Conservation (phyloP, 2,888 invertebrate genomes). For the Acleris emargana region DNA sequence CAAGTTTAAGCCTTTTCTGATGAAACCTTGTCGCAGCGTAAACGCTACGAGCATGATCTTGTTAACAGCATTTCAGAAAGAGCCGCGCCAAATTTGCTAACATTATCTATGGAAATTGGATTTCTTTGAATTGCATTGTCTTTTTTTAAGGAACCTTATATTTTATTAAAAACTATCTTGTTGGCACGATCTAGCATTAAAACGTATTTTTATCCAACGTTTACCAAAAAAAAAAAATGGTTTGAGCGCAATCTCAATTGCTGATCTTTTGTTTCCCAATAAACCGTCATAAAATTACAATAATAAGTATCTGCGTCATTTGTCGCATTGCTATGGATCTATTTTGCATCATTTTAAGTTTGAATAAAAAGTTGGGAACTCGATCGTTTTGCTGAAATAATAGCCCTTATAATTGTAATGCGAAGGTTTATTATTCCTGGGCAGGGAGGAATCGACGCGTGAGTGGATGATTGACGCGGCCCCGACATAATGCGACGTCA, state of each 20-base stretch:
- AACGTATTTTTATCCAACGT: conserved; percentile 7
- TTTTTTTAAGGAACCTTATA: not conserved
- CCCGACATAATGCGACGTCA: conserved; percentile 24
- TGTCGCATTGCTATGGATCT: conserved; percentile 68
- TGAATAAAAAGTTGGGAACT: conserved; percentile 34
- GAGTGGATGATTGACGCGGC: conserved; percentile 25
- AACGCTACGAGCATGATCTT: no score
- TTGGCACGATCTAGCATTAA: conserved; percentile 17
- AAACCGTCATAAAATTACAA: conserved; percentile 69
- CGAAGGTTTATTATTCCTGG: conserved; percentile 43
- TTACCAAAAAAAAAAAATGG: conserved; percentile 14
- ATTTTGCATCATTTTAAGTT: conserved; percentile 59
- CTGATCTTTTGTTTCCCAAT: conserved; percentile 55
- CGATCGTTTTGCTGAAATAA: conserved; percentile 37
- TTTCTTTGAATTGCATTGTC: no score
- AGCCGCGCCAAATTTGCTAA: no score
- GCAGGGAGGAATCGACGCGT: not conserved
- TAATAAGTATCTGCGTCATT: conserved; percentile 61
- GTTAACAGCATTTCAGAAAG: no score
- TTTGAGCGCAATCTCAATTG: conserved; percentile 39
- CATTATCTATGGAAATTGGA: no score
- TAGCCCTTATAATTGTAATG: conserved; percentile 36
- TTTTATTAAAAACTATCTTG: conserved; percentile 1
- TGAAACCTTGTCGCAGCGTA: no score
- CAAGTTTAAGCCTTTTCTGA: no score